Percentiles rank a stretch among this genome's conserved stretches.
These are phyloP conservation scores for Limnephilus auricula DNA, from an alignment of 2,888 invertebrate species.

Conservation along the genomic window DNA sequence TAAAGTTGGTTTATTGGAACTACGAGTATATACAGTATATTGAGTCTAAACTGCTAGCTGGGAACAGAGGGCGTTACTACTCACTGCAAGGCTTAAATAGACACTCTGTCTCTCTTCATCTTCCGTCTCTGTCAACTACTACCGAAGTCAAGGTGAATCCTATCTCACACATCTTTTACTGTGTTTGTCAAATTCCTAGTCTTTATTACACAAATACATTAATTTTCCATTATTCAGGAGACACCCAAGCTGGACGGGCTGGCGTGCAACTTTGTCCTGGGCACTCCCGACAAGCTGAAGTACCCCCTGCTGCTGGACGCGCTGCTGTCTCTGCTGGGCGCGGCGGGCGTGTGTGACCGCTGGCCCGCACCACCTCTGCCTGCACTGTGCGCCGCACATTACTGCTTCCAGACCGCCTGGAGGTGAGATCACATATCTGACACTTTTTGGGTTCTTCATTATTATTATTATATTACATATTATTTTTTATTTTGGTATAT, in stretches of 20 bases:
- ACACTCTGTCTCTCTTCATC: no score
- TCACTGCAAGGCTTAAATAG: no score
- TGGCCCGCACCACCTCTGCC: constrained; percentile 77
- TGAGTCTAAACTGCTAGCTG: no score
- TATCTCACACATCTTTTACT: background rate
- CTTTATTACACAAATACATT: background rate
- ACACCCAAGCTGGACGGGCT: constrained; percentile 94
- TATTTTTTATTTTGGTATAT: no score
- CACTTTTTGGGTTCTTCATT: no score
- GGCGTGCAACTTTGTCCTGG: constrained; percentile 95
- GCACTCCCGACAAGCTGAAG: constrained; percentile 93
- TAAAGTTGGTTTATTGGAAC: no score
- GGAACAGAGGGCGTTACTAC: no score
- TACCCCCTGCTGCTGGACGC: constrained; percentile 93
- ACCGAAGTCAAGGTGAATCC: no score
- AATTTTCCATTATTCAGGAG: constrained; percentile 76
- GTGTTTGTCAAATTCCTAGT: background rate
- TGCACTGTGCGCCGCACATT: constrained; percentile 90
- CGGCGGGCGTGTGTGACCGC: constrained; percentile 84
- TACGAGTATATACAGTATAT: no score
- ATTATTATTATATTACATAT: no score
- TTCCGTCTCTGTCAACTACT: no score
- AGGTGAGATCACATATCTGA: constrained; percentile 74
- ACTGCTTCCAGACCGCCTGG: constrained; percentile 93
- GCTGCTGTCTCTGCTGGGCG: constrained; percentile 88